A percentile compares a stretch with the other conserved stretches of the same genome.
These are phyloP conservation scores for Dunckerocampus dactyliophorus DNA, from an alignment of 2,113 vertebrate genomes.

Conservation along the genomic window DNA sequence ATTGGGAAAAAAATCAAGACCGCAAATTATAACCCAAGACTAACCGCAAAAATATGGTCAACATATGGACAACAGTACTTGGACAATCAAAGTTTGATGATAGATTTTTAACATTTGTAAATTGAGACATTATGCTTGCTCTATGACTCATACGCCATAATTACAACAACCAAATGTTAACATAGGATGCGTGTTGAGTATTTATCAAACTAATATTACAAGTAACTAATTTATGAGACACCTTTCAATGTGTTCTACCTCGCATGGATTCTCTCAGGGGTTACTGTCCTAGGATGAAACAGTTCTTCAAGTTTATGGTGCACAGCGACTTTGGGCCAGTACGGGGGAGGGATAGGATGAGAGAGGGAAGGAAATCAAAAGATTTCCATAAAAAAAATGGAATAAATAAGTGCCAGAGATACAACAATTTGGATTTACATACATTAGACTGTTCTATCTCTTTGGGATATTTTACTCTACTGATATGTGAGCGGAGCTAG, in stretches of 20 bases:
- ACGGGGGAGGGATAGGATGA: slow-evolving; percentile 44
- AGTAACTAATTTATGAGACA: slow-evolving; percentile 23
- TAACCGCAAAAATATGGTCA: slow-evolving; percentile 37
- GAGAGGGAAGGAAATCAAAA: slow-evolving; percentile 52
- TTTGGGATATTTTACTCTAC: slow-evolving; percentile 68
- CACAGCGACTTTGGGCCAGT: slow-evolving; percentile 53
- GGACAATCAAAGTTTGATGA: background rate
- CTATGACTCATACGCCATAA: no score
- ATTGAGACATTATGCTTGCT: no score
- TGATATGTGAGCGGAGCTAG: slow-evolving; percentile 53
- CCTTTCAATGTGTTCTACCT: slow-evolving; percentile 29
- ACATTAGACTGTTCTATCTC: slow-evolving; percentile 69
- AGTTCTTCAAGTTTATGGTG: slow-evolving; percentile 60
- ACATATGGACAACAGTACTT: slow-evolving; percentile 26
- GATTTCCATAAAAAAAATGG: slow-evolving; percentile 71
- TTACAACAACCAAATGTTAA: no score
- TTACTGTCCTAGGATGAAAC: slow-evolving; percentile 52
- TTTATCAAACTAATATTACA: slow-evolving; percentile 5
- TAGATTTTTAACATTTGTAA: no score
- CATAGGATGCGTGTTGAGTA: background rate
- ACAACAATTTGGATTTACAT: slow-evolving; percentile 74
- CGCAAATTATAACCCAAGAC: slow-evolving; percentile 54
- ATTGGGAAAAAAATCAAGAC: slow-evolving; percentile 48
- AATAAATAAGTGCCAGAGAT: slow-evolving; percentile 73
- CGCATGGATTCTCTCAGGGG: slow-evolving; percentile 34